Evolutionary conservation across 53 echinoderm and acorn worm genomes (phyloP), one percentile per base, ranked within the genome.

Genomic region (Actinopyga echinites): DNA sequence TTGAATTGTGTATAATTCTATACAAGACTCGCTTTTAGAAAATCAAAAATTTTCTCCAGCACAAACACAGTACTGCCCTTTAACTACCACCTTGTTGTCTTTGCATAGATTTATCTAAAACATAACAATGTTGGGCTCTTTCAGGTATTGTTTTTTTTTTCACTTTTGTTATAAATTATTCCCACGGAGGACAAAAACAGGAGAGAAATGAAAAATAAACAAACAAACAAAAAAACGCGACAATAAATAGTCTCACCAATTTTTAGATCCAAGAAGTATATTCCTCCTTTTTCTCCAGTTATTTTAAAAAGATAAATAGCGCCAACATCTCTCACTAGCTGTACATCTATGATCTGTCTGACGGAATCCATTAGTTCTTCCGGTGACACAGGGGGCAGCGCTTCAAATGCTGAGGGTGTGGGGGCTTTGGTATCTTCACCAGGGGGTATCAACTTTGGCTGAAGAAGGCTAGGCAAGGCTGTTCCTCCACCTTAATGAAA

Each of bases 221-320:
- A n/a, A n/a, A n/a, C n/a, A n/a, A n/a, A n/a, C n/a, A n/a, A n/a
- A n/a, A n/a, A n/a, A n/a, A n/a, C n/a, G n/a, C n/a, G n/a, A 25
- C 23, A 24, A 0, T 17, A 13, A 15, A 15, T 15, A 37, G 5
- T 81, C 91, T 75, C 17, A 95, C 97, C 97, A 69, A 80, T 90
- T 69, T 91, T 90, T 19, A 97, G 83, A 85, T 97, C 94, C 71
- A 97, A 74, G 66, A 58, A 97, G 59, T 86, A 97, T 8, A 67
- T 82, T 23, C 92, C 97, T 44, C 92, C 90, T 30, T 83, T 84
- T 6, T 82, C 71, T 30, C 94, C 94, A 5, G 85, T 90, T 49
- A 97, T 58, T 31, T 64, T 45, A 58, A 97, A 97, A 25, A 90
- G 79, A 59, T 88, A 97, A 20, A 92, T 85, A 30, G 97, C 97